Evolutionary conservation across 23 tunicate species (phyloP).

Genomic region (Botrylloides violaceus): DNA sequence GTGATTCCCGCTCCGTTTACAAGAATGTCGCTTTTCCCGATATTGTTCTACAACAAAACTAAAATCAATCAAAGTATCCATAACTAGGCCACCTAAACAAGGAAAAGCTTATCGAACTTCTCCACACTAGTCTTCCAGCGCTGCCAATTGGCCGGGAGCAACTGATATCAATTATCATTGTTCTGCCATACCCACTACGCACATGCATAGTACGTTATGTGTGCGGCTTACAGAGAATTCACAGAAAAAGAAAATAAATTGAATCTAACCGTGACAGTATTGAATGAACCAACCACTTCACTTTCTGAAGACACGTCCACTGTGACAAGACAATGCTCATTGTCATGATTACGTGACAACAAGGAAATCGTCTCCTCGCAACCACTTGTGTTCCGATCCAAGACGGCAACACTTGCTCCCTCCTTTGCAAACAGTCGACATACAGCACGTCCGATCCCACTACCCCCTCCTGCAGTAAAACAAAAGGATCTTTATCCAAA

Average conservation of each 20-base stretch:
- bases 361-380: constrained; percentile 1
- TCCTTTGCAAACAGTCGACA: constrained; percentile 42
- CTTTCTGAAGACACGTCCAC: constrained; percentile 26
- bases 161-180: no score
- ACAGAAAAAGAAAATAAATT: neutral
- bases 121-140: no score
- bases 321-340: neutral
- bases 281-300: constrained; percentile 20
- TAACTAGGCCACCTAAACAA: no score
- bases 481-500: no score
- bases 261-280: constrained; percentile 12
- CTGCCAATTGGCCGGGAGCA: no score
- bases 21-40: constrained; percentile 3
- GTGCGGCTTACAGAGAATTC: no score
- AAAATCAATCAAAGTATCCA: no score
- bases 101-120: no score
- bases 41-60: no score
- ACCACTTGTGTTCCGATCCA: constrained; percentile 28
- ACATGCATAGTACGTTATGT: no score
- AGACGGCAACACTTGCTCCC: constrained; percentile 60
- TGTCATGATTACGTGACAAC: constrained; percentile 12
- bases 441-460: constrained; percentile 61
- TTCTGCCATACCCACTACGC: no score
- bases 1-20: constrained; percentile 22
- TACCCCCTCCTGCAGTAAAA: constrained; percentile 32